Base-by-base conservation (phyloP, 2,888 invertebrate genomes). In the Nycteola revayana region DNA sequence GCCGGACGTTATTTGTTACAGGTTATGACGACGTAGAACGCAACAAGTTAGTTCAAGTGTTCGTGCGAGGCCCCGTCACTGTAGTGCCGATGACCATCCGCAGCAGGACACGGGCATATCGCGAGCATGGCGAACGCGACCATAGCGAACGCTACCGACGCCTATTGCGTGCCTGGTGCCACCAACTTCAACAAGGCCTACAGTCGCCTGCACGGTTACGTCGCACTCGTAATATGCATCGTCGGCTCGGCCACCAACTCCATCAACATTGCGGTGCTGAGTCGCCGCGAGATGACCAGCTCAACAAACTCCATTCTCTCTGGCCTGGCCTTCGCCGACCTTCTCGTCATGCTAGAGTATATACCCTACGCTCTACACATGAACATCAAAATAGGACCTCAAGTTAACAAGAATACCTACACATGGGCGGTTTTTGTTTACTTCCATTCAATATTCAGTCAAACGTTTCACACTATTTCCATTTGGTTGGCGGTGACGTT, bases 271-370 rank as follows among this genome's bases (percentile, higher is more conserved):
- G 93, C 95, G 23, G 96, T 98, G 7, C 90, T 98, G 32, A 95
- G 97, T 5, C 92, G 96, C 7, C 93, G 94, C 17, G 96, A 97
- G 76, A 98, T 98, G 97, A 89, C 92, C 45, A 96, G 96, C 38
- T 94, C 98, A 1, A 98, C 97, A 14, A 98, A 98, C 83, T 93
- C 95, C 31, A 96, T 98, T 39, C 91, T 98, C 23, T 96, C 96
- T 0, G 96, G 95, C 3, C 89, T 96, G 17, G 98, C 98, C 0
- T 93, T 97, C 5, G 96, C 98, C 8, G 98, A 98, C 74, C 91
- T 98, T 18, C 90, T 97, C n/a, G 97, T 98, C 8, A 98, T 98
- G 94, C 90, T 98, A 60, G 96, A 96, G 62, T 98, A 98, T 77
- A 94, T 98, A 47, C 97, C 98, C 0, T 97, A 95, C 73, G 94